Evolutionary conservation across 2,888 invertebrate genomes (phyloP).

Genomic region (Linhomoeus sp.): DNA sequence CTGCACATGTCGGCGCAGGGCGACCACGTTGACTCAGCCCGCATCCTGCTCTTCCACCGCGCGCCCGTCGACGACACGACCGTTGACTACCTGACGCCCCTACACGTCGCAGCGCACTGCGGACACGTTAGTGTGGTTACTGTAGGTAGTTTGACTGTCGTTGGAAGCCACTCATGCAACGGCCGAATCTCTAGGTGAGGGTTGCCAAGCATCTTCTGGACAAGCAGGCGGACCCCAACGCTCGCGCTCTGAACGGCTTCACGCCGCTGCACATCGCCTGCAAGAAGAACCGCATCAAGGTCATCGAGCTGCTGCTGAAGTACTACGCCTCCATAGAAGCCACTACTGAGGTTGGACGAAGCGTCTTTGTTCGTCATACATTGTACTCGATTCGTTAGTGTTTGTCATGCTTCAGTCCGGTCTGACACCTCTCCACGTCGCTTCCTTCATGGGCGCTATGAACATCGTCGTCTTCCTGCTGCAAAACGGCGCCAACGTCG

Average conservation of each 20-base stretch:
- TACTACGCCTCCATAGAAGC: constrained; percentile 79
- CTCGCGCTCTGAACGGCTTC: constrained; percentile 88
- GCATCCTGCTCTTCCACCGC: constrained; percentile 76
- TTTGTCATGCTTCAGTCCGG: constrained; percentile 43
- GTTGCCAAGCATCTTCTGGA: constrained; percentile 86
- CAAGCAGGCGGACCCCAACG: constrained; percentile 92
- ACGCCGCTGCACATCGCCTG: constrained; percentile 97
- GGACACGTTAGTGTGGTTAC: constrained; percentile 33
- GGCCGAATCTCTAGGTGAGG: too few species aligned
- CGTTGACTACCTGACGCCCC: constrained; percentile 88
- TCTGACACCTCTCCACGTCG: constrained; percentile 88
- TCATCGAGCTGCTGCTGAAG: constrained; percentile 84
- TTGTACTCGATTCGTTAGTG: too few species aligned
- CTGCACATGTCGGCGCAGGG: constrained; percentile 98
- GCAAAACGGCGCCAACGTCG: constrained; percentile 92
- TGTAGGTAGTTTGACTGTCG: too few species aligned
- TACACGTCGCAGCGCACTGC: constrained; percentile 46
- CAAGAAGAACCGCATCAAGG: constrained; percentile 94
- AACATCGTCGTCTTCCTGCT: constrained; percentile 95
- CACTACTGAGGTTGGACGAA: constrained; percentile 43
- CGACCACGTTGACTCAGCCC: constrained; percentile 90
- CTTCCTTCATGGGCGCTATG: constrained; percentile 99
- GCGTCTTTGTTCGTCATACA: too few species aligned
- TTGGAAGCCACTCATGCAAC: too few species aligned
- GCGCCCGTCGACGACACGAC: constrained; percentile 97